Percentiles rank a stretch among this genome's conserved stretches.
phyloP scores from a whole-genome alignment of 2,888 invertebrate genomes.

The Drosophila lutescens region DNA sequence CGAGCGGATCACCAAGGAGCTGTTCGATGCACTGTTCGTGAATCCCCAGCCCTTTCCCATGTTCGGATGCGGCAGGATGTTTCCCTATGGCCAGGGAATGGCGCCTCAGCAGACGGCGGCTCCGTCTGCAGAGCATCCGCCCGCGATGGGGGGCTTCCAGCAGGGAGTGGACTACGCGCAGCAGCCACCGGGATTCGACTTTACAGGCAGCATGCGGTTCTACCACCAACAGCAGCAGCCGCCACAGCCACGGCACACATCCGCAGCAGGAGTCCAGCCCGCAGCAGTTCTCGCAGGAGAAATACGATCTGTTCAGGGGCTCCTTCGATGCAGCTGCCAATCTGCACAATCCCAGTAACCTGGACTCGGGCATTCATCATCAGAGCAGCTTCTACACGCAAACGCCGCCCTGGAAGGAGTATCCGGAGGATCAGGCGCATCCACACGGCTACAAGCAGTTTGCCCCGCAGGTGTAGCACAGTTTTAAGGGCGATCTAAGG shows the following conservation, averaged over 20 bases:
- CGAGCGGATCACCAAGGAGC: constrained; percentile 85
- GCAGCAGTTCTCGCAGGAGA: constrained; percentile 83
- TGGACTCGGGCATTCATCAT: constrained; percentile 74
- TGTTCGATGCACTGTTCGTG: constrained; percentile 84
- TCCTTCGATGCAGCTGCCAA: constrained; percentile 86
- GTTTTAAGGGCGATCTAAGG: constrained; percentile 56
- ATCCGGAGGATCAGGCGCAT: constrained; percentile 77
- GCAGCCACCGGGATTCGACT: constrained; percentile 70
- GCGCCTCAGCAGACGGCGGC: constrained; percentile 6
- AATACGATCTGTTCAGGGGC: constrained; percentile 87
- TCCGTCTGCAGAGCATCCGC: constrained; percentile 19
- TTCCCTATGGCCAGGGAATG: constrained; percentile 58
- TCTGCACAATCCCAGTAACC: constrained; percentile 26
- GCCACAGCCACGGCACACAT: constrained; percentile 28
- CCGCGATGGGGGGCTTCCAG: constrained; percentile 50
- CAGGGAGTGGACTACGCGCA: constrained; percentile 59
- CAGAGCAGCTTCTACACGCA: constrained; percentile 84
- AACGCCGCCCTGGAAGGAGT: constrained; percentile 85
- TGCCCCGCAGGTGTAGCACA: constrained; percentile 75
- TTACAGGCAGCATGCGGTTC: constrained; percentile 79
- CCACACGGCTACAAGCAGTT: constrained; percentile 64
- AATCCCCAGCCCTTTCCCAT: constrained; percentile 85
- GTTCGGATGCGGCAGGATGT: constrained; percentile 65
- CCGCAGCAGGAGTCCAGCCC: constrained; percentile 49
- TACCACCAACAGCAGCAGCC: constrained; percentile 70